Evolutionary conservation across 2,888 invertebrate genomes (phyloP).

Genomic region (Balanococcus diminutus): DNA sequence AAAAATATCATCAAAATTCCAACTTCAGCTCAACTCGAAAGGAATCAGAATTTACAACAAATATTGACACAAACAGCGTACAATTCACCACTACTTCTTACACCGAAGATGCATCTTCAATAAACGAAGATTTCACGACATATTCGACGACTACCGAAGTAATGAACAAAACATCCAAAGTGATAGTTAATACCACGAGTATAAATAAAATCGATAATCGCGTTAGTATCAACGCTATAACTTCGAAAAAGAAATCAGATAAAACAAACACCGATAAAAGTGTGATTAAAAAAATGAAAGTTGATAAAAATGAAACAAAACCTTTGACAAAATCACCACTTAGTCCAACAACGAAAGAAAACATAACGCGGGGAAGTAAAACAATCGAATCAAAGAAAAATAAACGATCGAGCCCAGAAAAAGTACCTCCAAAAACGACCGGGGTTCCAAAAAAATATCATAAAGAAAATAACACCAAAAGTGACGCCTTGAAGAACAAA

Average conservation of each 20-base stretch:
- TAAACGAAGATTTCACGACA: background rate
- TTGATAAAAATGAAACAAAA: background rate
- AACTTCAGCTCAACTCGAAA: background rate
- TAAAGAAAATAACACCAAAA: background rate
- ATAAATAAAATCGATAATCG: constrained; percentile 11
- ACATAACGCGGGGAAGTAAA: background rate
- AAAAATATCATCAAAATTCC: background rate
- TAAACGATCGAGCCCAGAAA: background rate
- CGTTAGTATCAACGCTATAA: background rate
- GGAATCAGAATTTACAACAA: background rate
- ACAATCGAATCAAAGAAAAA: background rate
- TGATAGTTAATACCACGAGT: background rate
- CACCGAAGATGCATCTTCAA: background rate
- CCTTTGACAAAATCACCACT: background rate
- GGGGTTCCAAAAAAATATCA: background rate
- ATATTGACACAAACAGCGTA: background rate
- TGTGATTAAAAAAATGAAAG: background rate
- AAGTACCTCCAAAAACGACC: background rate
- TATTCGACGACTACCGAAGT: background rate
- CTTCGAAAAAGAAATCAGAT: background rate
- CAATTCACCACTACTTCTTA: background rate
- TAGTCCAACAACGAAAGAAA: background rate
- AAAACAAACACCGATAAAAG: background rate
- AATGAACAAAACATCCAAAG: background rate
- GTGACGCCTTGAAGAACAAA: background rate